A percentile compares a stretch with the other conserved stretches of the same genome.
Evolutionary conservation across 2,797 vertebrate genomes (phyloP).

Genomic region (Peromyscus aztecus): DNA sequence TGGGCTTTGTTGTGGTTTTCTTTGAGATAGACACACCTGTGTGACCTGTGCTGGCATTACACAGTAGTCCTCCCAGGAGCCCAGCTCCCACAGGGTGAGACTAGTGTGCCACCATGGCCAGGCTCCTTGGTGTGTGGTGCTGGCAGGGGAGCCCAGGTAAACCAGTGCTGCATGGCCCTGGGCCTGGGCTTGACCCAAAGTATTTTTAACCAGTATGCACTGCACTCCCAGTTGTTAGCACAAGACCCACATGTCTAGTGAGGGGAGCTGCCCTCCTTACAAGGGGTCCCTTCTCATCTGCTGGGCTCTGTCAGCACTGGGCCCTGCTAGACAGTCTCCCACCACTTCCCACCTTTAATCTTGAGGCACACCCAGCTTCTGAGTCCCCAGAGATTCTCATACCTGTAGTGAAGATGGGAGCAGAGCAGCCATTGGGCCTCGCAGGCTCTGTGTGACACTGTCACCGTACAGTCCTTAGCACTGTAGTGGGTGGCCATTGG

Average conservation of each 20-base stretch:
- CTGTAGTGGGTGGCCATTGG: not conserved
- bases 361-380: not conserved
- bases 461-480: not conserved
- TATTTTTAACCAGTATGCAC: not conserved
- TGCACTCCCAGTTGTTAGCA: not conserved
- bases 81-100: not conserved
- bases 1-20: not conserved
- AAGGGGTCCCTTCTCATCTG: not conserved
- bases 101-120: not conserved
- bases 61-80: not conserved
- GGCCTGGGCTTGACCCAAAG: not conserved
- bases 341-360: not conserved
- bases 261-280: not conserved
- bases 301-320: not conserved
- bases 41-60: not conserved
- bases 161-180: not conserved
- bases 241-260: not conserved
- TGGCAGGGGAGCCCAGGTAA: not conserved
- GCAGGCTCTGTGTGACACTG: not conserved
- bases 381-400: not conserved
- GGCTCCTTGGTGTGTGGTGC: not conserved
- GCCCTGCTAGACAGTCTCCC: not conserved
- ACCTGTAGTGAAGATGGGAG: not conserved
- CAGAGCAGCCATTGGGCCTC: not conserved
- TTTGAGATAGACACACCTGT: not conserved